These are phyloP conservation scores for Drosophila ficusphila DNA, from an alignment of 1,140 invertebrate genomes.

Conservation along the genomic window DNA sequence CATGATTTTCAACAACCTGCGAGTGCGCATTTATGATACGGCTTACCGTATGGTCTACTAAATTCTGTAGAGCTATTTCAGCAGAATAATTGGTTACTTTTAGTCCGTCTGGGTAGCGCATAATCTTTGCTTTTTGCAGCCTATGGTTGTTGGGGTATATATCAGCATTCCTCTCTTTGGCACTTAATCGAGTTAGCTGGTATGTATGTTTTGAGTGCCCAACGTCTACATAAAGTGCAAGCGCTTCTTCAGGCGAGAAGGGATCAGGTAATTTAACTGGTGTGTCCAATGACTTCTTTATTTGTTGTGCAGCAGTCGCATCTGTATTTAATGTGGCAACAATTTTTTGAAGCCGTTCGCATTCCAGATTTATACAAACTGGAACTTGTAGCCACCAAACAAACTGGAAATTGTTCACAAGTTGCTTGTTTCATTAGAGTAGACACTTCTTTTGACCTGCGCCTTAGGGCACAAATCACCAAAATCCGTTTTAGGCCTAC, in stretches of 20 bases:
- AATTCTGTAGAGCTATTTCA: too few relatives aligned
- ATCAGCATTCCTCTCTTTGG: slow-evolving; percentile 16
- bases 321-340: not conserved
- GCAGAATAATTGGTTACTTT: not conserved
- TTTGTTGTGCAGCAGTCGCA: not conserved
- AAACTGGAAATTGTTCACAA: not conserved
- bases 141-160: slow-evolving; percentile 3
- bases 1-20: not conserved
- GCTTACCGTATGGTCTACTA: not conserved
- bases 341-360: not conserved
- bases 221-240: slow-evolving; percentile 6
- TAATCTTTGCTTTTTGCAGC: not conserved
- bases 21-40: not conserved
- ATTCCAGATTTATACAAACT: slow-evolving; percentile 6
- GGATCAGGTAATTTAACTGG: slow-evolving; percentile 6
- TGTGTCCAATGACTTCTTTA: slow-evolving; percentile 1
- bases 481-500: not conserved
- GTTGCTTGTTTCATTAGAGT: too few relatives aligned
- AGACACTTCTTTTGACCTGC: too few relatives aligned
- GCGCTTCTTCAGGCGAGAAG: not conserved
- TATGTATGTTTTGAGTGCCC: slow-evolving; percentile 1
- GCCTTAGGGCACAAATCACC: not conserved
- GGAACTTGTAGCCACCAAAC: not conserved
- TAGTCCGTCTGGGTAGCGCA: too few relatives aligned
- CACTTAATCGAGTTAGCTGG: not conserved